These are phyloP conservation scores for Apogon hyalosoma DNA, from an alignment of 2,797 vertebrate species.

Conservation along the genomic window DNA sequence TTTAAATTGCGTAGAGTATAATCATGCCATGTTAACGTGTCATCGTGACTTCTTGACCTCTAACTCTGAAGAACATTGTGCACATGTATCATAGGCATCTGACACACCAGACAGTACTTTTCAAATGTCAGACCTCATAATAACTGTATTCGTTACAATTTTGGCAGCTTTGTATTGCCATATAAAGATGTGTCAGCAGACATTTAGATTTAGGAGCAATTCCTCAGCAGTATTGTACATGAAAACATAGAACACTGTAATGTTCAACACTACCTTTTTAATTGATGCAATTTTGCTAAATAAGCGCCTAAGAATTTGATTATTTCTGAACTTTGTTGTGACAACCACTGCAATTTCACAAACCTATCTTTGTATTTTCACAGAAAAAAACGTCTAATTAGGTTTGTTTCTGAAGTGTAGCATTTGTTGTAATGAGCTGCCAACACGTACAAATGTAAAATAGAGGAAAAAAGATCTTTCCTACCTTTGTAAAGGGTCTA, in stretches of 20 bases:
- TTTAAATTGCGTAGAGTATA: conserved; percentile 10
- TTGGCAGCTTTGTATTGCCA: conserved; percentile 5
- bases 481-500: conserved; percentile 19
- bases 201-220: neutral
- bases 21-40: conserved; percentile 17
- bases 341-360: conserved; percentile 31
- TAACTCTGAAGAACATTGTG: conserved; percentile 28
- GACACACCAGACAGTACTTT: conserved; percentile 34
- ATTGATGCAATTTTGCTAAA: conserved; percentile 13
- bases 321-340: conserved; percentile 20
- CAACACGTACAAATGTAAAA: conserved; percentile 6
- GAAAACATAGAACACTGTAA: conserved; percentile 14
- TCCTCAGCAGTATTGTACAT: no score
- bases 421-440: conserved; percentile 6
- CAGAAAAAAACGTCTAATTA: conserved; percentile 6
- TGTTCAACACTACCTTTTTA: neutral
- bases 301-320: conserved; percentile 23
- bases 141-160: conserved; percentile 9
- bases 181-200: conserved; percentile 21
- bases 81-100: neutral
- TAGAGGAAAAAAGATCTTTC: neutral
- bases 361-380: conserved; percentile 24
- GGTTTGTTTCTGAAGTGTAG: conserved; percentile 12
- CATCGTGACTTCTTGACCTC: conserved; percentile 8
- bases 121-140: neutral